phyloP scores from a whole-genome alignment of 2,797 vertebrate species.

The Spheniscus humboldti region DNA sequence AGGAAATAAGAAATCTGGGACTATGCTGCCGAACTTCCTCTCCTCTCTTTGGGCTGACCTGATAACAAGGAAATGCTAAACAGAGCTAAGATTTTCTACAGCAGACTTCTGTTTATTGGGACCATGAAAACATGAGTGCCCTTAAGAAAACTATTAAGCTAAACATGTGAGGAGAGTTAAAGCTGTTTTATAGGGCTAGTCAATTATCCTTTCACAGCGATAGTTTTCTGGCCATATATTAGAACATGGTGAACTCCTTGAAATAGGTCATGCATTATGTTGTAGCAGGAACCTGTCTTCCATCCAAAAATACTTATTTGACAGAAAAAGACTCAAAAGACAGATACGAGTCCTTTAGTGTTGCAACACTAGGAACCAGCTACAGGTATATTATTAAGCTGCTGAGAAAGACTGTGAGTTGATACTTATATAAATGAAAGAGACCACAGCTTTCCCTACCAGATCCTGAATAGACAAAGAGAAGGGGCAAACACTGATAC shows the following conservation, averaged over 20 bases:
- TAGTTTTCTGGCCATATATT: background rate
- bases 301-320: background rate
- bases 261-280: background rate
- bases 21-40: background rate
- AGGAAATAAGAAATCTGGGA: background rate
- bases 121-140: background rate
- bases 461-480: background rate
- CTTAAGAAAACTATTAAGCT: conserved; percentile 25
- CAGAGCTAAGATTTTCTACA: background rate
- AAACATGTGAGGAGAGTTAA: background rate
- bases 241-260: background rate
- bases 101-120: background rate
- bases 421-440: background rate
- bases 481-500: background rate
- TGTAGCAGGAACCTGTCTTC: background rate
- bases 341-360: background rate
- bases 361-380: background rate
- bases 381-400: background rate
- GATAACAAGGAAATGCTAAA: background rate
- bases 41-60: background rate
- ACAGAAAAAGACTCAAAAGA: background rate
- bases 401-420: background rate
- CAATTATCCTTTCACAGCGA: background rate
- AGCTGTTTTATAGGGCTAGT: background rate
- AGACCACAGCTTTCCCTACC: background rate